Evolutionary conservation across 2,113 vertebrate genomes (phyloP).

Genomic region (Oplegnathus fasciatus): DNA sequence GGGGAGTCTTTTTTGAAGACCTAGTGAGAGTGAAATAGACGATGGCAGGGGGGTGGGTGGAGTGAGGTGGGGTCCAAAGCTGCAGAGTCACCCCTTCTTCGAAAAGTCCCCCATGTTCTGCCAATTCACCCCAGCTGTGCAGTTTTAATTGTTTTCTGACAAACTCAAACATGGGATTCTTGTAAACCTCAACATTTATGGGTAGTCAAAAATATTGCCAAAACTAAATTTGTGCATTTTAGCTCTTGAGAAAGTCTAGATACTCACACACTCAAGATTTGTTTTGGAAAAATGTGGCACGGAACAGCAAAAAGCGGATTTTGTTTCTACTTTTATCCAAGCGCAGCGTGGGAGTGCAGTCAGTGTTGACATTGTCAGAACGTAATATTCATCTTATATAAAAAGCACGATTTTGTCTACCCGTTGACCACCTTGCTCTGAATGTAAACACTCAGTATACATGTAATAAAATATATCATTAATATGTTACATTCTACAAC

Average conservation of each 20-base stretch:
- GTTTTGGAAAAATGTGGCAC: slow-evolving; percentile 5
- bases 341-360: neutral
- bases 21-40: slow-evolving; percentile 12
- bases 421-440: no score
- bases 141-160: slow-evolving; percentile 13
- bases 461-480: neutral
- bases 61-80: slow-evolving; percentile 21
- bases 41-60: slow-evolving; percentile 2
- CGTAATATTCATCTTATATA: neutral
- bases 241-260: slow-evolving; percentile 10
- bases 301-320: neutral
- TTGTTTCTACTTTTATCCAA: neutral
- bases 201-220: slow-evolving; percentile 10
- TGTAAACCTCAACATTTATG: slow-evolving; percentile 30
- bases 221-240: slow-evolving; percentile 30
- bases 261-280: slow-evolving; percentile 1
- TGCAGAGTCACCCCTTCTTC: slow-evolving; percentile 42
- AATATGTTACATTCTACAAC: neutral
- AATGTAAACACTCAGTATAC: neutral
- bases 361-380: neutral
- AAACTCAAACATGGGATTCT: slow-evolving; percentile 21
- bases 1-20: slow-evolving; percentile 20
- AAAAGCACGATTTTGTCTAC: neutral
- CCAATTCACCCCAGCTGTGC: slow-evolving; percentile 29
- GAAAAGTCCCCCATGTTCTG: slow-evolving; percentile 10